Base-by-base conservation (phyloP, 2,888 invertebrate species). In the Drosophila austrosaltans region DNA sequence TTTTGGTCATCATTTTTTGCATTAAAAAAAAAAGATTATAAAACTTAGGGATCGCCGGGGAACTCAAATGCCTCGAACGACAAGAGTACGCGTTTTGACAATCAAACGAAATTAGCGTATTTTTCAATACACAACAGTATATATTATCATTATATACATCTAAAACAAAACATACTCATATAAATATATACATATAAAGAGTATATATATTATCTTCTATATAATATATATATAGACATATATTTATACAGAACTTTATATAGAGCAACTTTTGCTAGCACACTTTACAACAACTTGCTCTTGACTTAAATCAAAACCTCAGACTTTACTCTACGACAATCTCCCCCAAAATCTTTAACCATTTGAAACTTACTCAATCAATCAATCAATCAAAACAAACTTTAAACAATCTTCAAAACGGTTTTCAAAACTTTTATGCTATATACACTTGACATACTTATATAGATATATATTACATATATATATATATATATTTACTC, bases 61-160 rank as follows among this genome's bases (percentile, higher is more conserved):
- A 69, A 76, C 48, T 65, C 61, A 65, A 39, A 77, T 71, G 77
- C 87, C 87, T 72, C 77, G 81, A 87, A 83, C 86, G 78, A 90
- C 87, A 92, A 92, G 91, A 92, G 89, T 89, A 89, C 91, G 92
- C 92, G 92, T 92, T 92, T 92, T 91, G 92, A 92, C 92, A 92
- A 92, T 92, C 92, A 92, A 88, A 83, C 80, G 87, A 85, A 89
- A 89, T 89, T 92, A 91, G 91, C 91, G 91, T 90, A 81, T 81
- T 73, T 73, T 77, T 59, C 64, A 65, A 65, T 60, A 65, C 58
- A 72, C 58, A 42, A 22, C 7, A 42, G 5, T 28, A 42, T 48
- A 25, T 48, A 25, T 25, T 65, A 39, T 22, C 53, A 68, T 20
- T 64, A 70, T 67, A 58, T 40, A 68, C 59, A 68, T 22, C 44